Percentiles rank a stretch among this genome's conserved stretches.
phyloP scores from a whole-genome alignment of 2,888 invertebrate species.

The Dorcus parallelipipedus region DNA sequence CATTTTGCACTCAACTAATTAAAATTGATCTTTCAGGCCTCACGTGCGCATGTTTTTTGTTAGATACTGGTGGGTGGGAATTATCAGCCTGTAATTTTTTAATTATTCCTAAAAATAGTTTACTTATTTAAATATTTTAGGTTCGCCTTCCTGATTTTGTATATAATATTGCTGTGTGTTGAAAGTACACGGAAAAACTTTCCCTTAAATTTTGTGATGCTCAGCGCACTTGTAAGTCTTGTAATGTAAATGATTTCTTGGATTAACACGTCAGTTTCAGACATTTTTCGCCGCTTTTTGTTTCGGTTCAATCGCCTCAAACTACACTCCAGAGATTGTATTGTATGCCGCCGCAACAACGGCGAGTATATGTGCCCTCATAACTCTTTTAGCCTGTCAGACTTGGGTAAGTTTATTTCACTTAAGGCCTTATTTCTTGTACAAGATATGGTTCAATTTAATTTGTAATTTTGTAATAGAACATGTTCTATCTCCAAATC shows the following conservation, averaged over 20 bases:
- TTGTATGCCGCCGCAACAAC: slow-evolving; percentile 6
- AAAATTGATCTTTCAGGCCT: slow-evolving; percentile 1
- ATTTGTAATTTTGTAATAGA: no score
- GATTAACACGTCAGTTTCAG: not conserved
- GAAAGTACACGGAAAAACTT: slow-evolving; percentile 26
- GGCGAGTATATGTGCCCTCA: slow-evolving; percentile 7
- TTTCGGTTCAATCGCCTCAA: slow-evolving; percentile 8
- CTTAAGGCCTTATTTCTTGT: no score
- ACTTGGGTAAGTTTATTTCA: slow-evolving; percentile 3
- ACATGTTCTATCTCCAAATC: no score
- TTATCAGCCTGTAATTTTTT: slow-evolving; percentile 3
- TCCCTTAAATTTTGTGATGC: slow-evolving; percentile 33
- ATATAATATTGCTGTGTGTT: slow-evolving; percentile 27
- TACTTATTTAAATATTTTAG: slow-evolving; percentile 12
- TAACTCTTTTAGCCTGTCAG: slow-evolving; percentile 11
- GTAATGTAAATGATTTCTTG: not conserved
- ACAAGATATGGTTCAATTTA: no score
- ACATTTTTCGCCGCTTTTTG: slow-evolving; percentile 3
- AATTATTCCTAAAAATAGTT: not conserved
- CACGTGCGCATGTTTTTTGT: slow-evolving; percentile 1
- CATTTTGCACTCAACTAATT: not conserved
- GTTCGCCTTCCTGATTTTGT: slow-evolving; percentile 3
- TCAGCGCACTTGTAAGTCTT: slow-evolving; percentile 24
- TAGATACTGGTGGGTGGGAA: not conserved
- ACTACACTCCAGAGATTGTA: slow-evolving; percentile 5